Evolutionary conservation across 23 tunicate species (phyloP).

Genomic region (Styela plicata): DNA sequence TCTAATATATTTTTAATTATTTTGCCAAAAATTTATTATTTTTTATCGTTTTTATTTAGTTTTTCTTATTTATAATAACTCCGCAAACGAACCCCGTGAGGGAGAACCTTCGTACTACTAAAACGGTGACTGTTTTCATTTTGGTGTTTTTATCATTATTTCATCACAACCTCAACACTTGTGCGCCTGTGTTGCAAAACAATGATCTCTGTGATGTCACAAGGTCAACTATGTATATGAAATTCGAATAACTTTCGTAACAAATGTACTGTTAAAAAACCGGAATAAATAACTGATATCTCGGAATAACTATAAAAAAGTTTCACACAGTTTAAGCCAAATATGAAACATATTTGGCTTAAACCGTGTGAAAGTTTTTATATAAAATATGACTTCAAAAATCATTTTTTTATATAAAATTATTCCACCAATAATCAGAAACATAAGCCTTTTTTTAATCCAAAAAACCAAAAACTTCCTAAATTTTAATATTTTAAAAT

Average conservation of each 20-base stretch:
- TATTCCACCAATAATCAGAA: no score
- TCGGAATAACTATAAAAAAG: no score
- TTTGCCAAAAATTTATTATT: background rate
- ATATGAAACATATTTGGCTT: no score
- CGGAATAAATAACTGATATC: background rate
- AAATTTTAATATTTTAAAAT: no score
- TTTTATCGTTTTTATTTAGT: background rate
- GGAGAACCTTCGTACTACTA: background rate
- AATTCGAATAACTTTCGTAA: background rate
- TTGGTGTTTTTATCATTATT: conserved; percentile 4
- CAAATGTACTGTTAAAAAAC: background rate
- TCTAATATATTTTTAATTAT: background rate
- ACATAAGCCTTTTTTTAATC: no score
- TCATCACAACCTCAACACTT: background rate
- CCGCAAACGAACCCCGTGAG: no score
- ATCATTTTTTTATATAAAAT: no score
- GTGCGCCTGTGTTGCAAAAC: conserved; percentile 21
- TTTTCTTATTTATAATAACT: background rate
- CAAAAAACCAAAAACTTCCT: no score
- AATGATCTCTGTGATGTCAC: conserved; percentile 11
- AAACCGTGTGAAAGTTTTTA: no score
- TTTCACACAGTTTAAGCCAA: no score
- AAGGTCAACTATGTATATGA: conserved; percentile 6
- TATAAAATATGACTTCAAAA: background rate
- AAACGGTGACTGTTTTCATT: conserved; percentile 2